A percentile compares a stretch with the other conserved stretches of the same genome.
Conservation (phyloP, 2,888 invertebrate species). For the Tubiluchus corallicola region DNA sequence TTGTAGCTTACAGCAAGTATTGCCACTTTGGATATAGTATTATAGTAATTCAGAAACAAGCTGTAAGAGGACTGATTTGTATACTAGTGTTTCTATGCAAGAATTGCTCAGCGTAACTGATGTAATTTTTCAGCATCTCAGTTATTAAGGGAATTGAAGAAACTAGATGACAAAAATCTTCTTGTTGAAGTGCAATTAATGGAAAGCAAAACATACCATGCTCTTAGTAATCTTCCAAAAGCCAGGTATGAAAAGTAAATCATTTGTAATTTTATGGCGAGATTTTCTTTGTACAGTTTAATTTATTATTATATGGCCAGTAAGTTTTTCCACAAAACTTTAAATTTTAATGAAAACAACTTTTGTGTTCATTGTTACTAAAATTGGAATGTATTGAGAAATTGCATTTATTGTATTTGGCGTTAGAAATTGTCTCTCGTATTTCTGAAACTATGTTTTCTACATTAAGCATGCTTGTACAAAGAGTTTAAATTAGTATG, state of each 20-base stretch:
- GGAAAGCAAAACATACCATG: constrained; percentile 97
- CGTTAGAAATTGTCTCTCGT: too few species aligned
- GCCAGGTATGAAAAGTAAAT: constrained; percentile 41
- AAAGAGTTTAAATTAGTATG: background rate
- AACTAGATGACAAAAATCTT: constrained; percentile 95
- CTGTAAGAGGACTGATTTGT: too few species aligned
- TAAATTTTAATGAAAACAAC: constrained; percentile 6
- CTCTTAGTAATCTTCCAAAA: constrained; percentile 85
- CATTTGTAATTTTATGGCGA: too few species aligned
- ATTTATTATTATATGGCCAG: too few species aligned
- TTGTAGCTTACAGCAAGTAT: background rate
- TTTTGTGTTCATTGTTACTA: constrained; percentile 9
- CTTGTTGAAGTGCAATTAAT: constrained; percentile 92
- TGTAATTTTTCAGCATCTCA: constrained; percentile 45
- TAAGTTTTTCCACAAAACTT: too few species aligned
- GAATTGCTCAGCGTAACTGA: too few species aligned
- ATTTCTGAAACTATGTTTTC: too few species aligned
- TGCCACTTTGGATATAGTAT: background rate
- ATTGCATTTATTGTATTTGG: too few species aligned
- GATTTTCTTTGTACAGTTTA: too few species aligned
- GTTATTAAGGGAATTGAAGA: constrained; percentile 83
- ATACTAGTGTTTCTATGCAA: constrained; percentile 4
- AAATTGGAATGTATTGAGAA: too few species aligned
- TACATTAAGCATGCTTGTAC: too few species aligned
- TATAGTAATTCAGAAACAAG: too few species aligned